Conservation (phyloP, 2,888 invertebrate genomes). For the Eupithecia exiguata region DNA sequence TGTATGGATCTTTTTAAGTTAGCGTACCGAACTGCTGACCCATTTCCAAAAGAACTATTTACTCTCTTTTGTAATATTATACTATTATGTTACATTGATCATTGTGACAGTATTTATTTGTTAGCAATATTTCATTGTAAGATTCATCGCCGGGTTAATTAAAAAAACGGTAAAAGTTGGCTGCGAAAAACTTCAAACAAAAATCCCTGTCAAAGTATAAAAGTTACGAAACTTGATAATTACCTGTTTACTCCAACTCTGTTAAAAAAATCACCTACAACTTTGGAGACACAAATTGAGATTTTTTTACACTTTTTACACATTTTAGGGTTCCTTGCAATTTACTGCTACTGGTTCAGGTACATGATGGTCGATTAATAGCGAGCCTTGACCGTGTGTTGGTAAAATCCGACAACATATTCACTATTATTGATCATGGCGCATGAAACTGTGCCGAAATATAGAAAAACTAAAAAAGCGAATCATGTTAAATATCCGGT, state of each 20-base stretch:
- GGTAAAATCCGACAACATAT: too few species aligned
- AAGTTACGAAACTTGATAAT: constrained; percentile 33
- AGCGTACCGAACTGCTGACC: neutral
- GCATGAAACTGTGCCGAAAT: too few species aligned
- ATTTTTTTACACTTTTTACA: constrained; percentile 41
- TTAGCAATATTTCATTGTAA: neutral
- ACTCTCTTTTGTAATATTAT: neutral
- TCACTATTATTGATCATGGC: too few species aligned
- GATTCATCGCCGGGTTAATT: neutral
- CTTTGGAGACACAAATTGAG: constrained; percentile 77
- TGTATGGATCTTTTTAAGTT: neutral
- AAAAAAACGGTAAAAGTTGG: neutral
- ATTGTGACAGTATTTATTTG: neutral
- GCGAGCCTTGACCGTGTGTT: neutral
- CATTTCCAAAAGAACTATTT: neutral
- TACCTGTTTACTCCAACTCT: constrained; percentile 29
- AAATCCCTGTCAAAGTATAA: constrained; percentile 22
- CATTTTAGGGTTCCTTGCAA: constrained; percentile 20
- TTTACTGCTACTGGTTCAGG: neutral
- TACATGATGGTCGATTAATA: neutral
- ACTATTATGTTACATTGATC: neutral
- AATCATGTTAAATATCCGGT: too few species aligned
- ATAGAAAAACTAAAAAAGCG: too few species aligned
- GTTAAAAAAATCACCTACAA: constrained; percentile 48
- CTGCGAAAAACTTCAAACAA: constrained; percentile 5